Evolutionary conservation across 2,888 invertebrate genomes (phyloP), one percentile per base, ranked within the genome.

Genomic region (Nemapogon koenigi): DNA sequence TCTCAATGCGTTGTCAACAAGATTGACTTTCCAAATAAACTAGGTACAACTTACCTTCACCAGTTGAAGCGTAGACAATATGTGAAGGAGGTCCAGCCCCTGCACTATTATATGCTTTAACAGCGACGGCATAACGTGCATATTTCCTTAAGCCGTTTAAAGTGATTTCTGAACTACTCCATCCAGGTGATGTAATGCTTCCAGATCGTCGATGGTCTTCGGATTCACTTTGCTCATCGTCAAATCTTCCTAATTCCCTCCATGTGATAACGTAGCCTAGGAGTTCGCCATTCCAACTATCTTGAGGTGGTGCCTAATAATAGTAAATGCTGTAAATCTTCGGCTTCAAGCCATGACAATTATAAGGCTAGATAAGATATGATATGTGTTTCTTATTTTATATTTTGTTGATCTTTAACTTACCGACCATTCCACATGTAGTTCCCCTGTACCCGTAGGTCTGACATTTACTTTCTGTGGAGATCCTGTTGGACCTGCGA

Each of bases 51-150:
- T 86, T 62, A n/a, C 91, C 91, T 64, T 91, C 91, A 25, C 88
- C 83, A 3, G 93, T 91, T 26, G 87, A 85, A 7, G 88, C 89
- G 49, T 85, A 82, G 8, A 88, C 79, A 17, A 85, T 81, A 1
- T 85, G 80, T 35, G 91, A 89, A 44, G 85, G 81, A 1, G 94
- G 91, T 1, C 94, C 91, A 27, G 87, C 83, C 10, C 93, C 92
- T 35, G 91, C 87, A 45, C 86, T 85, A 65, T 91, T 94, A 61
- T 88, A 88, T 3, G 93, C 91, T 49, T 89, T 85, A 38, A 93
- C 85, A 11, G 85, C 79, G 17, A 94, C 81, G 43, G 88, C 86
- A 69, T 94, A 92, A 46, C 89, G 85, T 1, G 91, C 87, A 57
- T 85, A 89, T 51, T 89, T 86, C 46, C 84, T 81, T 43, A 91